These are phyloP conservation scores for Aporophyla nigra DNA, from an alignment of 2,888 invertebrate species.

Conservation along the genomic window DNA sequence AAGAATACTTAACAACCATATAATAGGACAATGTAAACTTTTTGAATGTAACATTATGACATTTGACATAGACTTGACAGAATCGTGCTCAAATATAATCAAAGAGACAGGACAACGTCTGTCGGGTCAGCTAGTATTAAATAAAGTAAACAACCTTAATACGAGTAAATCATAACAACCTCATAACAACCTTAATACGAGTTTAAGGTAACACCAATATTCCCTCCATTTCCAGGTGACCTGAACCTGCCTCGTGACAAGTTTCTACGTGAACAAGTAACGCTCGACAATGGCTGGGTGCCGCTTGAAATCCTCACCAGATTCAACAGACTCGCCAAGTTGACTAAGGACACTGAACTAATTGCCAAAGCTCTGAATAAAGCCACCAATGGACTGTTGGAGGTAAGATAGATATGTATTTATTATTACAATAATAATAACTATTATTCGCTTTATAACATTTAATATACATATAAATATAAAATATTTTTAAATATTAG, in stretches of 20 bases:
- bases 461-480: no score
- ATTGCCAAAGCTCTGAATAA: conserved; percentile 95
- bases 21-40: no score
- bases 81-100: no score
- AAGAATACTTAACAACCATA: no score
- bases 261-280: conserved; percentile 96
- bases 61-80: no score
- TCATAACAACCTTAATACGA: neutral
- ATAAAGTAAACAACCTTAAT: neutral
- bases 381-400: conserved; percentile 93
- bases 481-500: no score
- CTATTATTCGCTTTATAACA: no score
- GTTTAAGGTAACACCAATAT: neutral
- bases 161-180: no score
- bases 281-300: conserved; percentile 97
- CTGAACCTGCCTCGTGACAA: conserved; percentile 97
- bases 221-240: conserved; percentile 92
- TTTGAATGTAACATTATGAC: no score
- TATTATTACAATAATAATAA: no score
- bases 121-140: no score
- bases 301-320: conserved; percentile 95
- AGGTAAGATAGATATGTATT: conserved; percentile 83
- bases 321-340: conserved; percentile 95
- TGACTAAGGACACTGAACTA: conserved; percentile 93
- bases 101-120: no score